Conservation (phyloP, 2,888 invertebrate species). For the Homarus gammarus region DNA sequence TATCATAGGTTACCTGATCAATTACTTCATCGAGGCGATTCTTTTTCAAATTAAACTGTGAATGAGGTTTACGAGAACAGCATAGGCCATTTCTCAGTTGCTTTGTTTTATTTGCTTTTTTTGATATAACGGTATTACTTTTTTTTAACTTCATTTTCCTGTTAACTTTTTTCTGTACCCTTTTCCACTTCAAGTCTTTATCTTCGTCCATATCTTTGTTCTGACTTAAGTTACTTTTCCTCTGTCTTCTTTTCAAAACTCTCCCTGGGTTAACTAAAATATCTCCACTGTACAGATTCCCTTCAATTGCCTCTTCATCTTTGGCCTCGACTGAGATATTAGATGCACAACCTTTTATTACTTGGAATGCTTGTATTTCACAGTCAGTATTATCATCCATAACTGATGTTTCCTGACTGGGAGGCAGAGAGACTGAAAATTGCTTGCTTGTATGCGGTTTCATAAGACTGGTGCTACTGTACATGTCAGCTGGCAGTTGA, state of each 20-base stretch:
- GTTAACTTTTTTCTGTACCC: background rate
- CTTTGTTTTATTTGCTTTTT: background rate
- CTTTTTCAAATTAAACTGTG: background rate
- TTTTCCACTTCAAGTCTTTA: no score
- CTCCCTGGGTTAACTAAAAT: background rate
- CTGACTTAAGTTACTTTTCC: background rate
- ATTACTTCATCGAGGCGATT: background rate
- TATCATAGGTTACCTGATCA: background rate
- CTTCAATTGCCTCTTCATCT: background rate
- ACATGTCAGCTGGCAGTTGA: background rate
- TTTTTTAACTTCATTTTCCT: background rate
- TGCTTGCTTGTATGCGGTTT: background rate
- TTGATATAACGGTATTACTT: background rate
- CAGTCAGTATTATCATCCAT: background rate
- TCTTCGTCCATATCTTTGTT: background rate
- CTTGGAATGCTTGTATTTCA: background rate
- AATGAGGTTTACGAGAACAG: background rate
- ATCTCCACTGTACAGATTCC: background rate
- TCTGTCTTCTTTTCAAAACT: background rate
- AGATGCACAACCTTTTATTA: background rate
- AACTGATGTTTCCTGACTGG: background rate
- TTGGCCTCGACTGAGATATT: background rate
- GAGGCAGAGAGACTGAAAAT: background rate
- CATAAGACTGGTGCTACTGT: background rate
- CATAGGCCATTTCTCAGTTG: background rate